Base-by-base conservation (phyloP, 2,113 vertebrate genomes). In the Tylochromis polylepis region DNA sequence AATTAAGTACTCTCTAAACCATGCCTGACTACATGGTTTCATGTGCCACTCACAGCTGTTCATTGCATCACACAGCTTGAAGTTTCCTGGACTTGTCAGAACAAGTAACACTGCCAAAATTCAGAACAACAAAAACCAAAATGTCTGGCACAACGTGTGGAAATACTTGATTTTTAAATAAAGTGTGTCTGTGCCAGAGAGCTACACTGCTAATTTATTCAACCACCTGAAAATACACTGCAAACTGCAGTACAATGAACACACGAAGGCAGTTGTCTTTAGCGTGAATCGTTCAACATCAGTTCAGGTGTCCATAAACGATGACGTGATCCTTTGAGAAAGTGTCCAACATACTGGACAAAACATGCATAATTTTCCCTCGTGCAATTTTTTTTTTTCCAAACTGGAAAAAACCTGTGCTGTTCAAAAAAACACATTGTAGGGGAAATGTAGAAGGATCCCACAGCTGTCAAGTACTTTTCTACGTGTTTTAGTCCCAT, bases 1-100 rank as follows among this genome's bases (percentile, higher is more conserved):
- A 0, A 57, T 57, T 14, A 57, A 57, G 22, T 56, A 6, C 55
- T 56, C n/a, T 5, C 11, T 24, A 57, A 24, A 57, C 0, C 3
- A 57, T 57, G 22, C 11, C 1, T 57, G 55, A 57, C 24, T 11
- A 24, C 55, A 57, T 24, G 55, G 22, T 57, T 57, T 57, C 22
- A 8, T 57, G 22, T 57, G 14, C 22, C 55, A 57, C 55, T 0
- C 22, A 24, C 22, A 57, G 22, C 55, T 57, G 55, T 57, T 57
- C 55, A 57, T 57, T 57, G 22, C 3, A 57, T 14, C 11, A 57
- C 22, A 24, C 22, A 57, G 22, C 55, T 57, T 24, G 55, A 24
- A 57, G 55, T 57, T 57, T 57, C 55, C 55, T 57, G 0, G 11
- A 57, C 55, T 4, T 57, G 55, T 57, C 11, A 56, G 55, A 24